phyloP scores from a whole-genome alignment of 64 coral and sea anemone species.

The Orbicella faveolata region DNA sequence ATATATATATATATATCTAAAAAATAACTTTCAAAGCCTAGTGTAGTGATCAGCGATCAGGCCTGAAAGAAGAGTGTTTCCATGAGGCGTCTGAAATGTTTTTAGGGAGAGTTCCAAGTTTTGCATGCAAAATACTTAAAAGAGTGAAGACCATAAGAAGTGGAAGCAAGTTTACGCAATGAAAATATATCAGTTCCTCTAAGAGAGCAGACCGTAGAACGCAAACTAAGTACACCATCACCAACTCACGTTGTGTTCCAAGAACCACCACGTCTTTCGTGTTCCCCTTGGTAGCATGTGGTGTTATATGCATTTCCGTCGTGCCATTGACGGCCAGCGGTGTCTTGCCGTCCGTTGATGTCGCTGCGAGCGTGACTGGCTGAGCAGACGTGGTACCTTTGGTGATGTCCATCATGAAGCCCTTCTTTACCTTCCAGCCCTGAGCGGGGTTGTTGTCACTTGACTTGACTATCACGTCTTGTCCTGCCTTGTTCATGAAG shows the following conservation, averaged over 20 bases:
- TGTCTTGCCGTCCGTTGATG: constrained; percentile 3
- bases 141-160: too few relatives aligned
- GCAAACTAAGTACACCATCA: background rate
- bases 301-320: background rate
- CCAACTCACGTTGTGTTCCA: constrained; percentile 33
- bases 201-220: too few relatives aligned
- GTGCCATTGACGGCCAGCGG: constrained; percentile 46
- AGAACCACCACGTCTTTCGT: background rate
- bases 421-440: constrained; percentile 61
- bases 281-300: constrained; percentile 19
- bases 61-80: too few relatives aligned
- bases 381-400: constrained; percentile 53
- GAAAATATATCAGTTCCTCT: too few relatives aligned
- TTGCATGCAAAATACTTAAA: too few relatives aligned
- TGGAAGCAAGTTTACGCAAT: too few relatives aligned
- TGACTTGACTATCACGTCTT: constrained; percentile 27
- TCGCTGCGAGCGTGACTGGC: constrained; percentile 47
- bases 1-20: too few relatives aligned
- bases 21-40: too few relatives aligned
- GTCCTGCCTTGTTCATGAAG: constrained; percentile 58
- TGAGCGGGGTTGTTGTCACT: constrained; percentile 19
- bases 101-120: too few relatives aligned
- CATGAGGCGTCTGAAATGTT: too few relatives aligned
- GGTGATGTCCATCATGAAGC: constrained; percentile 49
- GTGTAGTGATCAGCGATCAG: too few relatives aligned